Evolutionary conservation across 2,797 vertebrate genomes (phyloP), one percentile per base, ranked within the genome.

Genomic region (Tauraco hartlaubi): DNA sequence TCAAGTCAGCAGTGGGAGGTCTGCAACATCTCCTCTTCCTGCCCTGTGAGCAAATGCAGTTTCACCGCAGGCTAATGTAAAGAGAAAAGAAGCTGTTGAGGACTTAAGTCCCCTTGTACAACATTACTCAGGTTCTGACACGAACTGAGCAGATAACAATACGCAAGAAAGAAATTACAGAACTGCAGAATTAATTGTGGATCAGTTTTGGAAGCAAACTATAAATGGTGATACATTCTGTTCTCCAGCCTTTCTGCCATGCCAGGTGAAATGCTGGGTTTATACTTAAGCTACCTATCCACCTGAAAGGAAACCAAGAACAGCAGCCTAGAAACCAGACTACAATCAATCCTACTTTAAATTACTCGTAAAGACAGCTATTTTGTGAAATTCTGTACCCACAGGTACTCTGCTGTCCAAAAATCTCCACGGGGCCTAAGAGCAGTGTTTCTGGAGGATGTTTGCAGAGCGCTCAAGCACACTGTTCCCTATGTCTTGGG

Each of bases 11-110:
- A n/a, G 19, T 28, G 9, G 2, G 2, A 5, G 2, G 2, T 71
- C 41, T 93, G 44, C 52, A 83, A 59, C 28, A 51, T 52, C 54
- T 62, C n/a, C 21, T 58, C 10, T 41, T 90, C 63, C 39, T 69
- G 25, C 7, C 25, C 33, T 8, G 0, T 37, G 18, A 18, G 29
- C 4, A 83, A 75, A 69, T 5, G 52, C 0, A 3, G 13, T 58
- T 87, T 85, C 41, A 87, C 23, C 28, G 33, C 25, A 88, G 46
- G 33, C 13, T 79, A 37, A 56, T 11, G 9, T 75, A 31, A 69
- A 89, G 39, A 48, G 39, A 83, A 80, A 72, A 85, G 5, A 54
- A 48, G 12, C 12, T 74, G 19, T 19, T 61, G 71, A 81, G 44
- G 35, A 18, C 11, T 83, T 64, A 80, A 67, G 28, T 56, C 20